phyloP scores from a whole-genome alignment of 2,888 invertebrate genomes.

The Clunio marinus region DNA sequence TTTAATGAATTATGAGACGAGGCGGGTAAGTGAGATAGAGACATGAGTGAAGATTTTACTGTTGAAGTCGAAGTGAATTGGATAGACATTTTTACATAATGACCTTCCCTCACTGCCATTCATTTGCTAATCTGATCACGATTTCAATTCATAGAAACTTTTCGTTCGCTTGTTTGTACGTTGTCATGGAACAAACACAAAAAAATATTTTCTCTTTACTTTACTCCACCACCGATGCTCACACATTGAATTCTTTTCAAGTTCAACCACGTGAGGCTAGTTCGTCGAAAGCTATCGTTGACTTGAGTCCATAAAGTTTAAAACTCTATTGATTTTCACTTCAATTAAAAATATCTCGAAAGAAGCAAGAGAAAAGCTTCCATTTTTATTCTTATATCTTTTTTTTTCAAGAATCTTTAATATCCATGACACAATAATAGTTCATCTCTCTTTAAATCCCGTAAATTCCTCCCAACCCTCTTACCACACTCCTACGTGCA shows the following conservation, averaged over 20 bases:
- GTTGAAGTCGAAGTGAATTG: slow-evolving; percentile 20
- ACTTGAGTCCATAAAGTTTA: slow-evolving; percentile 3
- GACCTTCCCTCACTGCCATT: slow-evolving; percentile 37
- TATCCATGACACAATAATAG: too few relatives aligned
- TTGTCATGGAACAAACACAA: neutral
- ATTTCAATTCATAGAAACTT: slow-evolving; percentile 38
- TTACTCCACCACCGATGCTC: neutral
- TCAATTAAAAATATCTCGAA: neutral
- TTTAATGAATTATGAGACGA: slow-evolving; percentile 35
- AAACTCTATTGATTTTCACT: neutral
- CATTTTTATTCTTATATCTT: neutral
- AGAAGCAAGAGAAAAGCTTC: neutral
- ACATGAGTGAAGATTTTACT: neutral
- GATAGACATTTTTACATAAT: slow-evolving; percentile 36
- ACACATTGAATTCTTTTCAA: slow-evolving; percentile 20
- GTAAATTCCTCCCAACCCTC: neutral
- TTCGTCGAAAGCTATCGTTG: neutral
- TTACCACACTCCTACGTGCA: neutral
- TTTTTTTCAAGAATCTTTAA: neutral
- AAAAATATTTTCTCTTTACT: too few relatives aligned
- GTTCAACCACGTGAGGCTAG: slow-evolving; percentile 11
- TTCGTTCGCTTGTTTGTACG: slow-evolving; percentile 1
- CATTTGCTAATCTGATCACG: slow-evolving; percentile 36
- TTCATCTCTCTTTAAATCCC: slow-evolving; percentile 12
- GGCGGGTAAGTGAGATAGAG: neutral